These are phyloP conservation scores for Sander lucioperca DNA, from an alignment of 2,113 vertebrate species.

Conservation along the genomic window DNA sequence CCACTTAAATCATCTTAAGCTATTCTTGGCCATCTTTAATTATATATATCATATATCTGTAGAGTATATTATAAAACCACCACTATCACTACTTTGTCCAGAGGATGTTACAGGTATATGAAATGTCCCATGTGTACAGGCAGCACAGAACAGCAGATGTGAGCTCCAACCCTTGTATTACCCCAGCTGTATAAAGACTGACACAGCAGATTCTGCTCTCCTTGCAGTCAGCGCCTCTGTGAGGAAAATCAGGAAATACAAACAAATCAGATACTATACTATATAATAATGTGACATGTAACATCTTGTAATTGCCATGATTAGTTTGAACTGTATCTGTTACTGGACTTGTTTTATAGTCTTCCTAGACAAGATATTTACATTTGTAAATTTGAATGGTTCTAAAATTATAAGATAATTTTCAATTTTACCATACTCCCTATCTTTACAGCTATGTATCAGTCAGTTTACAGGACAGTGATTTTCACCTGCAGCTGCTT, in stretches of 20 bases:
- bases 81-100: background rate
- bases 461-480: background rate
- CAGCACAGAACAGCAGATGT: background rate
- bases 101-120: background rate
- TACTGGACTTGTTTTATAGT: background rate
- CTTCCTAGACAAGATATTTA: background rate
- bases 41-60: background rate
- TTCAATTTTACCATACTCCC: background rate
- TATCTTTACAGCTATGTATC: background rate
- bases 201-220: slow-evolving; percentile 15
- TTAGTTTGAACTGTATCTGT: background rate
- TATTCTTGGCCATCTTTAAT: background rate
- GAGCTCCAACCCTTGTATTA: background rate
- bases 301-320: background rate
- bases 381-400: background rate
- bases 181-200: background rate
- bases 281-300: background rate
- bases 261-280: slow-evolving; percentile 2
- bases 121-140: background rate
- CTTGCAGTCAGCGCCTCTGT: background rate
- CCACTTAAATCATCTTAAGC: background rate
- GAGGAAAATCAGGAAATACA: slow-evolving; percentile 14
- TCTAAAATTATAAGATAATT: background rate
- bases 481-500: slow-evolving; percentile 20
- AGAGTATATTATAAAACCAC: too few relatives aligned